These are phyloP conservation scores for Umimayanthus chanpuru DNA, from an alignment of 92 coral and sea anemone genomes.

Conservation along the genomic window DNA sequence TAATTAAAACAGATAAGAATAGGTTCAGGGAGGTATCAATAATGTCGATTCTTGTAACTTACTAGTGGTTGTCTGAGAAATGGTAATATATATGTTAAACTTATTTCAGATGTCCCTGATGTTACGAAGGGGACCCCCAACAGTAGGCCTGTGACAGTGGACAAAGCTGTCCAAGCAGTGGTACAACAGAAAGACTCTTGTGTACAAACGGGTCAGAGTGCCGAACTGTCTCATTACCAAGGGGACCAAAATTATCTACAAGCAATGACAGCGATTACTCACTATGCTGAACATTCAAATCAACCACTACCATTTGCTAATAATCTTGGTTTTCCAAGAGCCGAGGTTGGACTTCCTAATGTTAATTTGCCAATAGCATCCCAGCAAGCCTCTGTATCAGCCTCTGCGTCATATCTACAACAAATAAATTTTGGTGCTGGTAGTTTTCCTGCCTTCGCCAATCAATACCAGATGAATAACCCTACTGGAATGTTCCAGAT, in stretches of 20 bases:
- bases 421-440: conserved; percentile 10
- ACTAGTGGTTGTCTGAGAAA: no score
- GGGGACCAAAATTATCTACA: conserved; percentile 20
- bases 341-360: background rate
- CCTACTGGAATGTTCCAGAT: background rate
- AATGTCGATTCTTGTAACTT: no score
- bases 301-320: background rate
- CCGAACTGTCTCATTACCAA: background rate
- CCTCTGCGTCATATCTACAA: conserved; percentile 11
- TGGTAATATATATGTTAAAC: background rate
- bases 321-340: background rate
- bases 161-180: conserved; percentile 52
- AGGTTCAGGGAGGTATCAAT: no score
- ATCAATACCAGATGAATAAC: conserved; percentile 22
- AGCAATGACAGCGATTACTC: conserved; percentile 29
- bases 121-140: conserved; percentile 36
- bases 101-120: conserved; percentile 52
- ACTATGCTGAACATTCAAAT: conserved; percentile 37
- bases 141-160: conserved; percentile 11
- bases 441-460: background rate
- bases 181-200: conserved; percentile 27
- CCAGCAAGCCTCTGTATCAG: background rate
- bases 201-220: conserved; percentile 48
- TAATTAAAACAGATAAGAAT: no score
- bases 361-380: background rate